phyloP scores from a whole-genome alignment of 1,140 invertebrate genomes.

The Pseudomyrmex cubaensis region DNA sequence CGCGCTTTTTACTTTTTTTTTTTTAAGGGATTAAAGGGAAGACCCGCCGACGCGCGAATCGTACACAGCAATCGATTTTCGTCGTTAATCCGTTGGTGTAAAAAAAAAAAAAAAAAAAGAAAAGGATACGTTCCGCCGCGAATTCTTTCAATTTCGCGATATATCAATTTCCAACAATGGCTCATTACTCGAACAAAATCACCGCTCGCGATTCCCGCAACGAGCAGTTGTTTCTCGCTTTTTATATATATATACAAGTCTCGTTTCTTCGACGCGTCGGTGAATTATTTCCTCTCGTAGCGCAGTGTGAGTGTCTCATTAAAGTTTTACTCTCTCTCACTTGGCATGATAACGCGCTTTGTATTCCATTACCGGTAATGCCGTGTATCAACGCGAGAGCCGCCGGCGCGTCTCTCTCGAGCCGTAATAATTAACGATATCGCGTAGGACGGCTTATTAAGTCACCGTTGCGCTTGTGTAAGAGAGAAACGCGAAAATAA shows the following conservation, averaged over 20 bases:
- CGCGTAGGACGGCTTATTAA: slow-evolving; percentile 38
- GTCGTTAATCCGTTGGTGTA: too few species aligned
- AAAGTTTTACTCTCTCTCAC: slow-evolving; percentile 47
- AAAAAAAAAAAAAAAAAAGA: too few species aligned
- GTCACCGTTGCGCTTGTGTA: neutral
- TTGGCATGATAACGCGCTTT: slow-evolving; percentile 40
- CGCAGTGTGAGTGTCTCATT: slow-evolving; percentile 19
- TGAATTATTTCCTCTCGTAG: neutral
- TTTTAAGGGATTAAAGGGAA: neutral
- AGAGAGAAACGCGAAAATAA: slow-evolving; percentile 12
- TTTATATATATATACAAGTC: neutral
- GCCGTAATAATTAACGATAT: slow-evolving; percentile 52
- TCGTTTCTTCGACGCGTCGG: neutral
- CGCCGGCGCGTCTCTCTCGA: neutral
- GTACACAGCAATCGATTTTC: neutral
- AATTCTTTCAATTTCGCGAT: too few species aligned
- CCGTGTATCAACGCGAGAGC: slow-evolving; percentile 42
- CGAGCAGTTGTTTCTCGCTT: neutral
- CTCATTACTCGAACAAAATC: too few species aligned
- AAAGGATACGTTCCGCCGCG: too few species aligned
- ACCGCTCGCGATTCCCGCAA: too few species aligned
- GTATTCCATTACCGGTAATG: slow-evolving; percentile 59
- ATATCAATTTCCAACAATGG: too few species aligned
- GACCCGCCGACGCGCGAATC: neutral
- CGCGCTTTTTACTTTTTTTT: neutral